Evolutionary conservation across 2,888 invertebrate genomes (phyloP).

Genomic region (Dermolepida albohirtum): DNA sequence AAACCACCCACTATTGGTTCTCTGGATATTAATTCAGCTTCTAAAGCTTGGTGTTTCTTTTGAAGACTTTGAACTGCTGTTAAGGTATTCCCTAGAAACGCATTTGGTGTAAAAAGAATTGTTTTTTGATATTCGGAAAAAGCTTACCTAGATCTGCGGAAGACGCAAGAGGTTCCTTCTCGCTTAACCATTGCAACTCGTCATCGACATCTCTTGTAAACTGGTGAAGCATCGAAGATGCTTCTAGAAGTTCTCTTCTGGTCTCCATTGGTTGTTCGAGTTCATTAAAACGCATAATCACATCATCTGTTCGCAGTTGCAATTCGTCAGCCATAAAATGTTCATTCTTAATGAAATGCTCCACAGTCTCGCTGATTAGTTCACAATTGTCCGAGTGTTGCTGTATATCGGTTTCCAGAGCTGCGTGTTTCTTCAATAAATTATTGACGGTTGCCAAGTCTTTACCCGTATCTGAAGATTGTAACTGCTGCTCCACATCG

Average conservation of each 20-base stretch:
- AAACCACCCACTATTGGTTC: slow-evolving; percentile 86
- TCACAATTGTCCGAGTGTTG: slow-evolving; percentile 87
- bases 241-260: slow-evolving; percentile 91
- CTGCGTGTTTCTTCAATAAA: slow-evolving; percentile 81
- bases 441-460: slow-evolving; percentile 89
- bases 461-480: slow-evolving; percentile 84
- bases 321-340: slow-evolving; percentile 94
- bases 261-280: slow-evolving; percentile 92
- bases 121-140: slow-evolving; percentile 24
- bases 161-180: slow-evolving; percentile 78
- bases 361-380: slow-evolving; percentile 81
- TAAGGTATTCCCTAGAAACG: slow-evolving; percentile 63
- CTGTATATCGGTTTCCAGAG: slow-evolving; percentile 87
- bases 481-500: slow-evolving; percentile 82
- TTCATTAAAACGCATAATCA: slow-evolving; percentile 70
- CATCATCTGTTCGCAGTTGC: slow-evolving; percentile 75
- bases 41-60: slow-evolving; percentile 93
- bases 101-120: slow-evolving; percentile 44
- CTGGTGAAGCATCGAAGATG: slow-evolving; percentile 87
- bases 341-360: slow-evolving; percentile 80
- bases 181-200: slow-evolving; percentile 90
- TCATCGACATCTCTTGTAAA: slow-evolving; percentile 94
- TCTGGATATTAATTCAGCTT: slow-evolving; percentile 88
- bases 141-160: slow-evolving; percentile 72
- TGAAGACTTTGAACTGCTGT: slow-evolving; percentile 88